phyloP scores from a whole-genome alignment of 2,113 vertebrate species.

The Merops nubicus region DNA sequence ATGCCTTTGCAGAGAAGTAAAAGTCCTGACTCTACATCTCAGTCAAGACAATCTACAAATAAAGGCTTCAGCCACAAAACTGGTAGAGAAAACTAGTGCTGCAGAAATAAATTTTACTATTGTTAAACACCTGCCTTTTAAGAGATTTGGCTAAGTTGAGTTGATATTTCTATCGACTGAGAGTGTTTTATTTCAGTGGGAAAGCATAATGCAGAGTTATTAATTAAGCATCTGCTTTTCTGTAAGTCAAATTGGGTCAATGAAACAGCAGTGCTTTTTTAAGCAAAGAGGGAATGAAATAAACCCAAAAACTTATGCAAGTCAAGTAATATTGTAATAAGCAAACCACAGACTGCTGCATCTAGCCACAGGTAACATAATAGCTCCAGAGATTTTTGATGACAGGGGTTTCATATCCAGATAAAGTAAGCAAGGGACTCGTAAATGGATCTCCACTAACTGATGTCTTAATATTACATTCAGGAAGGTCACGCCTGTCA shows the following conservation, averaged over 20 bases:
- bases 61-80: not conserved
- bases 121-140: too few species aligned
- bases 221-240: not conserved
- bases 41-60: not conserved
- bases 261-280: not conserved
- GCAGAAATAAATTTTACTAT: too few species aligned
- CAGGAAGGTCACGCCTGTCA: conserved; percentile 25
- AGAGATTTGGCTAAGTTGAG: not conserved
- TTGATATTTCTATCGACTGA: not conserved
- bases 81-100: not conserved
- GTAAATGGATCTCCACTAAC: not conserved
- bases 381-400: not conserved
- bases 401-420: not conserved
- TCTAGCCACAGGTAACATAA: not conserved
- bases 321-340: not conserved
- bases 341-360: not conserved
- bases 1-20: not conserved
- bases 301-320: not conserved
- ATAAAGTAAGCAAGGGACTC: not conserved
- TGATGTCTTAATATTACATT: conserved; percentile 43
- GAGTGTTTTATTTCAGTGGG: not conserved
- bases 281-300: not conserved
- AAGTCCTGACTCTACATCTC: not conserved
- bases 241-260: fast-evolving
- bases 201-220: not conserved